Conservation (phyloP, 2,888 invertebrate genomes). For the Neria commutata region DNA sequence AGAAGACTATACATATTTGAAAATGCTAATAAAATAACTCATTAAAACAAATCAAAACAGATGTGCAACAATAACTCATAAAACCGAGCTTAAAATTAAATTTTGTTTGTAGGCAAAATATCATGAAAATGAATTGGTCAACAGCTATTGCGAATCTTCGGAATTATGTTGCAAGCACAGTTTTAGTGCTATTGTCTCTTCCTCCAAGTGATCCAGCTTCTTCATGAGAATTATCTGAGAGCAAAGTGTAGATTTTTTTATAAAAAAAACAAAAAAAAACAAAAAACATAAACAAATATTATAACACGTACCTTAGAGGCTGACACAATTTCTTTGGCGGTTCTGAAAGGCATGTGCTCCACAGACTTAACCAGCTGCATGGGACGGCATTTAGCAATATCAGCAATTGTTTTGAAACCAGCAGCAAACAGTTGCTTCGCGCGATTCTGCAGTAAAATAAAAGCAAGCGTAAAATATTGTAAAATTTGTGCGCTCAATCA, state of each 20-base stretch:
- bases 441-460: conserved; percentile 68
- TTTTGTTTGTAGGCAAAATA: background rate
- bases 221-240: conserved; percentile 78
- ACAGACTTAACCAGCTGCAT: conserved; percentile 69
- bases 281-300: too few species aligned
- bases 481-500: conserved; percentile 1
- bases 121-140: background rate
- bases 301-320: conserved; percentile 76
- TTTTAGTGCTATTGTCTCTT: conserved; percentile 74
- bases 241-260: background rate
- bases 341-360: conserved; percentile 73
- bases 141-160: conserved; percentile 12
- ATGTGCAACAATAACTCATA: background rate
- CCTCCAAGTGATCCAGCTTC: conserved; percentile 84
- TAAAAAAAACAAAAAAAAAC: too few species aligned
- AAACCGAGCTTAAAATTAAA: background rate
- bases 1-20: conserved; percentile 17
- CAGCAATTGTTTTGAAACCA: conserved; percentile 79
- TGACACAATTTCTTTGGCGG: conserved; percentile 81
- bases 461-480: conserved; percentile 7
- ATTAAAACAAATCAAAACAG: conserved; percentile 2
- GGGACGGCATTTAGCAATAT: conserved; percentile 75
- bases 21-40: conserved; percentile 7
- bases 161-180: conserved; percentile 42
- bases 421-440: conserved; percentile 83